These are phyloP conservation scores for Coendou prehensilis DNA, from an alignment of 2,797 vertebrate genomes.

Conservation along the genomic window DNA sequence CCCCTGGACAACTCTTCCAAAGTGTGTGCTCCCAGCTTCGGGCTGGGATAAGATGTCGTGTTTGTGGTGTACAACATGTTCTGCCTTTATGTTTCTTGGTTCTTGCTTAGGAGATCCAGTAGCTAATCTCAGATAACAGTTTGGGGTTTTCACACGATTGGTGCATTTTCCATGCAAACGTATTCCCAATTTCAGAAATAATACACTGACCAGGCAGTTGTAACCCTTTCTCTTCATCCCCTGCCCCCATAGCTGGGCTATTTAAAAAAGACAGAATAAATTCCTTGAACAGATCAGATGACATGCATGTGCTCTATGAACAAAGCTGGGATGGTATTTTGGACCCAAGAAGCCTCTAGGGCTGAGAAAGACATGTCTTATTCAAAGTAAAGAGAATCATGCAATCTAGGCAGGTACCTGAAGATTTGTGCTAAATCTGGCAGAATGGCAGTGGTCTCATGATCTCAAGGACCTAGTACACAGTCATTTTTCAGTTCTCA, in stretches of 20 bases:
- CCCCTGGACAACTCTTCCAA: neutral
- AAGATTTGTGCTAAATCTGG: neutral
- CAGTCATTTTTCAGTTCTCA: neutral
- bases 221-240: neutral
- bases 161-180: neutral
- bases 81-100: constrained; percentile 4
- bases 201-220: neutral
- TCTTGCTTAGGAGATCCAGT: neutral
- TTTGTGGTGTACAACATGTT: neutral
- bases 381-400: neutral
- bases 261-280: neutral
- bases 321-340: neutral
- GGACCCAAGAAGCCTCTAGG: neutral
- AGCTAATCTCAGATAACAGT: neutral
- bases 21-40: neutral
- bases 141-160: neutral
- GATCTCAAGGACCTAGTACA: neutral
- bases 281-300: neutral
- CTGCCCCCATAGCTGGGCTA: neutral
- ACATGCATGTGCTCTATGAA: neutral
- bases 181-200: constrained; percentile 30
- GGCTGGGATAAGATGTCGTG: neutral
- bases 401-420: neutral
- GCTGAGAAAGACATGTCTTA: neutral
- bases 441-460: neutral